Base-by-base conservation (phyloP, 23 tunicate species). In the Halocynthia aurantium region DNA sequence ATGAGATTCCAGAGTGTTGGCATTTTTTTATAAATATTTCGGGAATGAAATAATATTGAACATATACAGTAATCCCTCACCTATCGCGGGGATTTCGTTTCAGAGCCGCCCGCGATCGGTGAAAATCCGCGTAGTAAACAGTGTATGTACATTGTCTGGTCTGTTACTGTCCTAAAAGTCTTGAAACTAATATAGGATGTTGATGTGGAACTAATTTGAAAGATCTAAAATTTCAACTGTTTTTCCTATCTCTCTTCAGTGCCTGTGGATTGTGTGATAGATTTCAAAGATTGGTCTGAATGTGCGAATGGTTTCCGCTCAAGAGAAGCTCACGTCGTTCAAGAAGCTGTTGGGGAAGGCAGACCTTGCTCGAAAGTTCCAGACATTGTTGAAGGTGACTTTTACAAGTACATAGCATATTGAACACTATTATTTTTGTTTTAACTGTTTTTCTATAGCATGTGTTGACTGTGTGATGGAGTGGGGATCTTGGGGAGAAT, bases 401-500 rank as follows among this genome's bases (percentile, higher is more conserved):
- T 58, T 13, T 13, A 58, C 44, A 31, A 31, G 44, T 31, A 15
- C 63, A 58, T 58, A 58, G 63, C n/a, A 13, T 58, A 58, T 58
- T 58, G 63, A 2, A 58, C 2, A 31, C 44, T 31, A 31, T 31
- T 31, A 31, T 31, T 31, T 31, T 31, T 31, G 44, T 1, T n/a
- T 49, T 67, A 21, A 67, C 5, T 67, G 72, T 20, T 11, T 67
- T 21, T 21, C 15, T 2, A 2, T 72, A 86, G 98, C 21, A 7
- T 92, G 98, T 67, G 73, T 66, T 52, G 69, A 92, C 62, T 92
- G 98, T 68, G 88, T 8, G 44, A 17, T 82, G 69, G 82, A 62
- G 21, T 92, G 98, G 98, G 85, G 85, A 51, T 71, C 55, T 2
- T 92, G 98, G 98, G 73, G 55, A 5, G 82, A 62, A 6, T 92